Base-by-base conservation (phyloP, 1,140 invertebrate genomes). In the Brachionus calyciflorus region DNA sequence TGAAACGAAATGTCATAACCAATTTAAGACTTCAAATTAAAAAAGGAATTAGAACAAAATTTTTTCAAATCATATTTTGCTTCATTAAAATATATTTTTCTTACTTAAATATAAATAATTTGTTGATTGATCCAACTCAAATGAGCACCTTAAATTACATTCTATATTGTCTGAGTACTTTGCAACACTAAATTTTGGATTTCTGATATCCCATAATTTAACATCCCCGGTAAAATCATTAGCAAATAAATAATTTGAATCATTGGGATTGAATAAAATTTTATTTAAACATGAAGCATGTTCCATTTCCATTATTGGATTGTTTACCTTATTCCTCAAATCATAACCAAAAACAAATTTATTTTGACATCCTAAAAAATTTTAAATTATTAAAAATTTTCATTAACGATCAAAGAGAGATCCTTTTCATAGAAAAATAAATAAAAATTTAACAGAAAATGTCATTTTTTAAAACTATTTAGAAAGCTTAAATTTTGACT, bases 171-270 rank as follows among this genome's bases (percentile, higher is more conserved):
- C 24, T 14, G 26, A 73, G 40, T 37, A 73, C 12, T 73, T 55
- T 14, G 7, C n/a, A 6, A 48, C 21, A 21, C 46, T 55, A 1
- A 24, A 24, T 5, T 51, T 73, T 14, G 21, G n/a, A 26, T 44
- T 24, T 51, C 69, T 49, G 2, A 73, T 4, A 21, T 73, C 69
- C 69, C 69, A 73, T 19, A 26, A 6, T 14, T 14, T 14, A 40
- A 73, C 69, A n/a, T 73, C 51, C 51, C 69, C 69, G 24, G 46
- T 19, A 53, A 30, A 73, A 51, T 73, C 69, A 55, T 21, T 49
- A 9, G 30, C 28, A 41, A 51, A 73, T 37, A 73, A 51, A 55
- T 51, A 73, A 24, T 73, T 73, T 12, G 37, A 51, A 55, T 73
- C 30, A 21, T 40, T 73, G 3, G 44, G 19, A 65, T 24, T 44